Evolutionary conservation across 2,797 vertebrate species (phyloP).

Genomic region (Pogonophryne albipinna): DNA sequence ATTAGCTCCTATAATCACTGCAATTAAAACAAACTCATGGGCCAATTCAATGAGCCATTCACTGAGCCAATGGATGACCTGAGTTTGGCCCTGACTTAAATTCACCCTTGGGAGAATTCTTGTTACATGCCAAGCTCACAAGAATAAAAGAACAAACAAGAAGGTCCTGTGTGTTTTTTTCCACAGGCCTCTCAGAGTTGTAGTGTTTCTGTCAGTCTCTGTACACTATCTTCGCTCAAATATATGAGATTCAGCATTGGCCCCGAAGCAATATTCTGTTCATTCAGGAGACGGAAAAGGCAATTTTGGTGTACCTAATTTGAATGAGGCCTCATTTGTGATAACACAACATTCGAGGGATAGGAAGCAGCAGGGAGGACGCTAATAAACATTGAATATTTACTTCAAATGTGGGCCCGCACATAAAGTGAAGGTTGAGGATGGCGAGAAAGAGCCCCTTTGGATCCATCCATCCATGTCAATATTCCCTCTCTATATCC

Average conservation of each 20-base stretch:
- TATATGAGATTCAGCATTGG: constrained; percentile 28
- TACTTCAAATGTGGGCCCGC: constrained; percentile 67
- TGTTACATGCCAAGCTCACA: constrained; percentile 33
- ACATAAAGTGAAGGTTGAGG: constrained; percentile 60
- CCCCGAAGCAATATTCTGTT: constrained; percentile 65
- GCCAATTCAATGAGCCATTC: constrained; percentile 59
- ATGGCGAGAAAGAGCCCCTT: constrained; percentile 67
- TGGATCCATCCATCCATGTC: constrained; percentile 83
- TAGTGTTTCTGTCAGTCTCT: constrained; percentile 9
- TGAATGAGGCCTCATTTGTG: constrained; percentile 58
- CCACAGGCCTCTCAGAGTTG: constrained; percentile 15
- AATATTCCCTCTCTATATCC: constrained; percentile 73
- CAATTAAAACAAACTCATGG: constrained; percentile 72
- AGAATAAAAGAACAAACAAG: constrained; percentile 36
- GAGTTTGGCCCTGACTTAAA: constrained; percentile 61
- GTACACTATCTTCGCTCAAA: constrained; percentile 18
- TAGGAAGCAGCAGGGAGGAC: constrained; percentile 50
- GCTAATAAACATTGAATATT: constrained; percentile 73
- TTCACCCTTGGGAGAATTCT: constrained; percentile 50
- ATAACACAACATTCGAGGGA: constrained; percentile 26
- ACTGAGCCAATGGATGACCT: constrained; percentile 56
- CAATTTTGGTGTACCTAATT: constrained; percentile 66
- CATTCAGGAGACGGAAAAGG: constrained; percentile 56
- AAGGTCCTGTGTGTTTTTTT: constrained; percentile 38
- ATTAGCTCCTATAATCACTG: constrained; percentile 71